Base-by-base conservation (phyloP, 2,797 vertebrate genomes). In the Atherinosoma microstoma region DNA sequence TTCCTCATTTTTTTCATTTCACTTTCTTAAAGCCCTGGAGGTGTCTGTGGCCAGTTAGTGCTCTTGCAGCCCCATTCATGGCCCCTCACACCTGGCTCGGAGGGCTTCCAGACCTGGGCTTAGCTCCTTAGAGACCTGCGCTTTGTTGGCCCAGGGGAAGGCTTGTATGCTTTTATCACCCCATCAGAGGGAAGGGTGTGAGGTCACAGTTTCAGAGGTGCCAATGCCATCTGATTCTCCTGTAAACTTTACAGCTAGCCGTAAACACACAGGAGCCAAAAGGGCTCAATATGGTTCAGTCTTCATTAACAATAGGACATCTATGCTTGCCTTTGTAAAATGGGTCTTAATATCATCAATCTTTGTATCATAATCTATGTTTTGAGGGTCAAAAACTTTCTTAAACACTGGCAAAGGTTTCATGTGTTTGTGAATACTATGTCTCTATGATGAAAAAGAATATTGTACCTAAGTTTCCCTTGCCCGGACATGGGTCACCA, bases 71-170 rank as follows among this genome's bases (percentile, higher is more conserved):
- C 86, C 83, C 73, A 63, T 59, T 61, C 24, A 20, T 70, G 85
- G 83, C 89, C 88, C 82, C 90, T 89, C 87, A 88, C 91, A 91
- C 92, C 90, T 90, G 92, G 91, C 82, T 90, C 70, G 3, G 67
- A 86, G 83, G 75, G 75, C 84, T 88, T 87, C 73, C 82, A 91
- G 86, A 76, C 70, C 73, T 73, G 79, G 70, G 78, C 67, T 75
- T 72, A 69, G 78, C 76, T 88, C 84, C 70, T 84, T 53, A 49
- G 88, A 91, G 83, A 75, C 75, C 58, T 71, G 74, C 1, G 9
- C 40, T 67, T 81, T 84, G 77, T 73, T 77, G 71, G 38, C 85
- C 77, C 82, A 49, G 56, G 76, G 78, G 73, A 79, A 62, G 66
- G 71, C 80, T 80, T 87, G 80, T 86, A 60, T 59, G 72, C 78